Base-by-base conservation (phyloP, 1,140 invertebrate genomes). In the Neoseiulus cucumeris region DNA sequence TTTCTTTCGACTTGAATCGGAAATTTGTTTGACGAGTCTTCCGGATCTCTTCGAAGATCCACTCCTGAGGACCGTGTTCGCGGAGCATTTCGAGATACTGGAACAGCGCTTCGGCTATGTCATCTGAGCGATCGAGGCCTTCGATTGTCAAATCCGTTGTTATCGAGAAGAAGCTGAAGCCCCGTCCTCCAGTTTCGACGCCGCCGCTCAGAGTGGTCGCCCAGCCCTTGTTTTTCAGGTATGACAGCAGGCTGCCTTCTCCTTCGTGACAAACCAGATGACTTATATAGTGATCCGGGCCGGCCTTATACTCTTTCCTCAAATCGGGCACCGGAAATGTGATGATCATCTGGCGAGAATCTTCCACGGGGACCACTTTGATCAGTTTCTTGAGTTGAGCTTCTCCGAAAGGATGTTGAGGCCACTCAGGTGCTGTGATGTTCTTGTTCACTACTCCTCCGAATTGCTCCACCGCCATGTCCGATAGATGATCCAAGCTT, bases 251-350 rank as follows among this genome's bases (percentile, higher is more conserved):
- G 73, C 91, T 96, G 9, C 93, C 93, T 47, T 87, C 82, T 6
- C 93, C 91, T 80, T 98, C 93, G 75, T 98, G 94, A 0, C 92
- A 93, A 71, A 98, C 80, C 55, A 98, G 79, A 78, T 97, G 89
- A 14, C 87, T 85, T 65, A 97, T 75, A 74, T 95, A 95, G 73
- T 85, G 81, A 17, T 83, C 83, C 55, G 92, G 91, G 90, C 81
- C 81, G 64, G 87, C 83, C 75, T 86, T 86, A 72, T 94, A 97
- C 74, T 86, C 79, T 65, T 84, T 73, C 22, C 82, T 82, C 2
- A 89, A 77, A 74, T 97, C 91, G 20, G 89, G 89, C 66, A 91
- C 84, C 0, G 89, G 88, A 78, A 96, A 98, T 51, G 82, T 84
- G 1, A 97, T 83, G 68, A 84, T 85, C n/a, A 98, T 77, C 67